Percentiles rank a stretch among this genome's conserved stretches.
phyloP scores from a whole-genome alignment of 2,113 vertebrate species.

The Cryptoleucopteryx plumbea region DNA sequence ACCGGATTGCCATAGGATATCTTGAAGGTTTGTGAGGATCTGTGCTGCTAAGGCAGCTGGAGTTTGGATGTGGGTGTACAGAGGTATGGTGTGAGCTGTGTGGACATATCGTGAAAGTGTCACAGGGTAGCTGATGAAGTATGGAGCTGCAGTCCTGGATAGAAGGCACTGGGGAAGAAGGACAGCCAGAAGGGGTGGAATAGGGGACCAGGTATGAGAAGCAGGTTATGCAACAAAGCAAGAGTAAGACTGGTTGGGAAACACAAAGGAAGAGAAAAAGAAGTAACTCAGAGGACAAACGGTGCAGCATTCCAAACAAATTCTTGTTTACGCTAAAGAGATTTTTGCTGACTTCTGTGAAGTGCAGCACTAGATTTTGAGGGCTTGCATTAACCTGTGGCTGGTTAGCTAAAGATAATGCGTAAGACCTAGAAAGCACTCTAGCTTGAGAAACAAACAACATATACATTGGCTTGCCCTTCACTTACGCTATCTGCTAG shows the following conservation, averaged over 20 bases:
- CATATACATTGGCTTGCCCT: neutral
- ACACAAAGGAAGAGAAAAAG: neutral
- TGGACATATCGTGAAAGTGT: accelerated
- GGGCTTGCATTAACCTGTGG: neutral
- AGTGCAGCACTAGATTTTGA: neutral
- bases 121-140: accelerated
- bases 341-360: neutral
- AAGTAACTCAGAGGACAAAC: neutral
- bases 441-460: neutral
- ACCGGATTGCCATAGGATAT: no score
- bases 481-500: neutral
- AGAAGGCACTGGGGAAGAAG: neutral
- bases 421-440: neutral
- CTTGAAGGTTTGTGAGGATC: neutral
- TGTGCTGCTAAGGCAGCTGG: neutral
- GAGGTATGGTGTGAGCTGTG: accelerated
- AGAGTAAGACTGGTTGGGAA: neutral
- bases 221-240: neutral
- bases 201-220: neutral
- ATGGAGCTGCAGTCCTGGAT: neutral
- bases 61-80: neutral
- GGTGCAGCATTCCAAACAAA: neutral
- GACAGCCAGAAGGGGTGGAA: neutral
- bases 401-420: neutral
- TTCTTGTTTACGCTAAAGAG: neutral